A percentile compares a stretch with the other conserved stretches of the same genome.
Evolutionary conservation across 1,140 invertebrate species (phyloP).

Genomic region (Oppia nitens): DNA sequence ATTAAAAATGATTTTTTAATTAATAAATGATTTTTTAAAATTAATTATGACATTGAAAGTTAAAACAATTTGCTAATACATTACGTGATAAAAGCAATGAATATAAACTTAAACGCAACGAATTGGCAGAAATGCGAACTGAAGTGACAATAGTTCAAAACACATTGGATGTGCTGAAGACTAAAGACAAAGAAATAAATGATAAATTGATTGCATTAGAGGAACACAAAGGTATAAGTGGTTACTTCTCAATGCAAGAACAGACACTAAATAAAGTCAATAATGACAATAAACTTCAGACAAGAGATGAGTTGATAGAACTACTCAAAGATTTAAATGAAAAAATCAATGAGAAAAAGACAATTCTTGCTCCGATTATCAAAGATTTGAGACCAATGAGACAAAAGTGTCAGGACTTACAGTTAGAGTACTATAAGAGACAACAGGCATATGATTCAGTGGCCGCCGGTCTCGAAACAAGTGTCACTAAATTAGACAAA

Average conservation of each 20-base stretch:
- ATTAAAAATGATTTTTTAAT: conserved; percentile 7
- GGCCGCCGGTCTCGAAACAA: conserved; percentile 37
- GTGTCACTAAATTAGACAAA: conserved; percentile 38
- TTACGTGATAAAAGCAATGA: conserved; percentile 54
- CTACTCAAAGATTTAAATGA: conserved; percentile 37
- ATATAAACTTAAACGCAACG: conserved; percentile 57
- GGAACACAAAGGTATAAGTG: conserved; percentile 34
- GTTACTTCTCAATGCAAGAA: conserved; percentile 36
- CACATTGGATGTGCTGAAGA: conserved; percentile 41
- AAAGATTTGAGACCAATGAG: conserved; percentile 43
- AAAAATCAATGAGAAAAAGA: conserved; percentile 38
- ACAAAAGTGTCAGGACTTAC: conserved; percentile 36
- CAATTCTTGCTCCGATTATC: conserved; percentile 41
- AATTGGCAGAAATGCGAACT: conserved; percentile 50
- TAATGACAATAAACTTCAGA: conserved; percentile 39
- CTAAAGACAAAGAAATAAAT: conserved; percentile 20
- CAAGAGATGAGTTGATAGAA: conserved; percentile 38
- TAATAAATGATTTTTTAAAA: conserved; percentile 7
- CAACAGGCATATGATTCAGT: conserved; percentile 39
- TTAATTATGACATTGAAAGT: conserved; percentile 30
- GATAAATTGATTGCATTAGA: conserved; percentile 22
- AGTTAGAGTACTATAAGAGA: conserved; percentile 38
- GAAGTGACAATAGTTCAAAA: conserved; percentile 45
- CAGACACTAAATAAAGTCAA: conserved; percentile 36
- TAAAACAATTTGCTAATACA: conserved; percentile 61